phyloP scores from a whole-genome alignment of 2,113 vertebrate genomes.

The Argyrosomus japonicus region DNA sequence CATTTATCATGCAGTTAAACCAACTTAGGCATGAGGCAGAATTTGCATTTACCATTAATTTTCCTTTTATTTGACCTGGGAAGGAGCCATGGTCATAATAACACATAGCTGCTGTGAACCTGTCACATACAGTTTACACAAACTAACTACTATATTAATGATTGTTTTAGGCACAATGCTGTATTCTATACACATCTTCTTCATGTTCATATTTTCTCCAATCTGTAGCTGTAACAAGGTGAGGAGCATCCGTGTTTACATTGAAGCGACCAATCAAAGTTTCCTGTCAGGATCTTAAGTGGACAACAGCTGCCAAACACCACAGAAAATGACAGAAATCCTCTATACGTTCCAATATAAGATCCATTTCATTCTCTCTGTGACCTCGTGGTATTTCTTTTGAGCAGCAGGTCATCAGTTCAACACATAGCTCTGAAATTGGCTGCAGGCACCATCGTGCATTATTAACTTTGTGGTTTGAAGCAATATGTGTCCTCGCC shows the following conservation, averaged over 20 bases:
- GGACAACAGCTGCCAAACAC: not conserved
- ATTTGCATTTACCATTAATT: not conserved
- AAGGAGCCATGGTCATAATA: not conserved
- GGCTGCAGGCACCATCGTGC: conserved; percentile 35
- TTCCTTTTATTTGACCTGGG: not conserved
- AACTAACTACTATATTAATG: not conserved
- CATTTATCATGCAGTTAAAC: not conserved
- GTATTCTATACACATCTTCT: not conserved
- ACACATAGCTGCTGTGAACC: not conserved
- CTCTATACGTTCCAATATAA: not conserved
- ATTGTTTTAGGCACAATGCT: not conserved
- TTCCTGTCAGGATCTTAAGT: not conserved
- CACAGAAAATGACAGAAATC: not conserved
- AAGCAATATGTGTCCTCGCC: conserved; percentile 40
- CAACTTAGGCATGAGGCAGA: too few relatives aligned
- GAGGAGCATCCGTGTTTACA: not conserved
- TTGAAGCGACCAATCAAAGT: not conserved
- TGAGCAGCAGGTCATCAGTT: conserved; percentile 56
- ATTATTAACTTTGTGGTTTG: conserved; percentile 58
- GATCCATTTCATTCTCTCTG: not conserved
- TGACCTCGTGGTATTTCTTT: conserved; percentile 32
- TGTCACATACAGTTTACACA: not conserved
- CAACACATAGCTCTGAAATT: conserved; percentile 53
- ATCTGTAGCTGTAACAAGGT: not conserved
- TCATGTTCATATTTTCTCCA: not conserved